These are phyloP conservation scores for Ciconia boyciana DNA, from an alignment of 2,113 vertebrate genomes.

Conservation along the genomic window DNA sequence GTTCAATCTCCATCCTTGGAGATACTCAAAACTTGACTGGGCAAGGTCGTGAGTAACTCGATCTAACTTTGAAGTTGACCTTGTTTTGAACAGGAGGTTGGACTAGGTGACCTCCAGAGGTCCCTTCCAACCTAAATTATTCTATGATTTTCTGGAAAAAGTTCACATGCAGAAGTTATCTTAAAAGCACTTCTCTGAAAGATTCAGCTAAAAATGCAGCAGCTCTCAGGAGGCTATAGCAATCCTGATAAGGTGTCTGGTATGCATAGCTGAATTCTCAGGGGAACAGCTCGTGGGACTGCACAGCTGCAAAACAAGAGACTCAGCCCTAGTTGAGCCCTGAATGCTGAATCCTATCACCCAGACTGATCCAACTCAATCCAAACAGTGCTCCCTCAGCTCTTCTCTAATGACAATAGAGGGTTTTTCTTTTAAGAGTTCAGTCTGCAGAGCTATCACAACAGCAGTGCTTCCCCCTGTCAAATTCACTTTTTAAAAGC, in stretches of 20 bases:
- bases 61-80: not conserved
- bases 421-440: not conserved
- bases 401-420: conserved; percentile 47
- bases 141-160: not conserved
- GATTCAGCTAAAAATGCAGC: not conserved
- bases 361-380: conserved; percentile 43
- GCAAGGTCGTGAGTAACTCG: not conserved
- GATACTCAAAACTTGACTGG: not conserved
- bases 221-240: not conserved
- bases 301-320: not conserved
- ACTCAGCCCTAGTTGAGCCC: not conserved
- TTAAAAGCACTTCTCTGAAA: not conserved
- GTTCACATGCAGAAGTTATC: not conserved
- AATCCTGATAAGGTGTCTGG: not conserved
- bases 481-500: conserved; percentile 43
- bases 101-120: not conserved
- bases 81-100: not conserved
- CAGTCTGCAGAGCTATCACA: conserved; percentile 29
- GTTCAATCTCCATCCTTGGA: not conserved
- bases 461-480: conserved; percentile 9
- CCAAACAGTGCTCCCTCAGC: conserved; percentile 52
- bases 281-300: not conserved
- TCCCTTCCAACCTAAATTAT: not conserved
- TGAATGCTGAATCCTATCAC: conserved; percentile 15
- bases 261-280: not conserved